Base-by-base conservation (phyloP, 2,888 invertebrate genomes). In the Druceiella hillmani region DNA sequence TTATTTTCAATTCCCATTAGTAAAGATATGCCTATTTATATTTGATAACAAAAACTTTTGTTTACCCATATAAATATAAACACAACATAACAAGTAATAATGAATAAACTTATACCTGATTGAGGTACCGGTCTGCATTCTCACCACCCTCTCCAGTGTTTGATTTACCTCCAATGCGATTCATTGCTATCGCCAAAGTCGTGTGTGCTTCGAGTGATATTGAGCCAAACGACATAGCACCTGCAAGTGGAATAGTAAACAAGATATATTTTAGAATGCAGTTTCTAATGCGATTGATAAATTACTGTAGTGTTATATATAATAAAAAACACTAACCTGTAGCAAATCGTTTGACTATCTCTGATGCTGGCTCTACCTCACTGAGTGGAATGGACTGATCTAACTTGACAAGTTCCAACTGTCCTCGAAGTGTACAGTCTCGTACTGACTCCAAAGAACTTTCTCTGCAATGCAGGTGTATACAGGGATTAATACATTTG, bases 101-200 rank as follows among this genome's bases (percentile, higher is more conserved):
- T 20, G 22, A 6, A 20, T 20, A n/a, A 5, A 10, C 22, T 9
- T 17, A 34, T 40, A 70, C 75, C 53, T 69, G 61, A 52, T 79
- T 76, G 40, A 89, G 66, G 60, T 92, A 94, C 38, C 87, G 71
- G 53, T 87, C 86, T 0, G 85, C 79, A 54, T 85, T 78, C 61
- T 87, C 87, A 40, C 90, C 99, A 40, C 99, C 99, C 69, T 99
- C 99, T 14, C 99, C 99, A 0, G 99, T 99, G 64, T 99, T 99
- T 44, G 97, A 98, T 70, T 98, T 99, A 47, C 90, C 98, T 3
- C 93, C 91, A 51, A 97, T 83, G 49, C 87, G 81, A 66, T 99
- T 99, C 99, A 99, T 99, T 0, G 98, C 97, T 36, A 93, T 74
- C 1, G 99, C 98, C 17, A 99, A 73, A 0, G 97, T 87, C 15